phyloP scores from a whole-genome alignment of 2,797 vertebrate species.

The Thripadectes ignobilis region DNA sequence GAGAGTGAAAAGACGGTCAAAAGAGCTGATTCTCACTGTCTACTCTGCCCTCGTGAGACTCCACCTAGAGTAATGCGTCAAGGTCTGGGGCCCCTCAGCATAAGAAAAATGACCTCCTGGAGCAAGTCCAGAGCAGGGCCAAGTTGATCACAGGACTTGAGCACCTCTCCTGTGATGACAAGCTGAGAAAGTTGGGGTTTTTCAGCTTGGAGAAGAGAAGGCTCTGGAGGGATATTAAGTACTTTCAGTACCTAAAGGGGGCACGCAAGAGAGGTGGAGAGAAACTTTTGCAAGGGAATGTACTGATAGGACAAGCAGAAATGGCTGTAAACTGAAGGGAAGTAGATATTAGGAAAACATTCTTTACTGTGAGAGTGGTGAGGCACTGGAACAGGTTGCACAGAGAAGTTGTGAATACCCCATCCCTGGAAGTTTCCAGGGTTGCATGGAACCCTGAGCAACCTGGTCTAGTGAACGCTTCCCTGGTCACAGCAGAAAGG shows the following conservation, averaged over 20 bases:
- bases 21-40: neutral
- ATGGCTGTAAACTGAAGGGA: neutral
- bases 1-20: neutral
- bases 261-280: neutral
- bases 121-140: neutral
- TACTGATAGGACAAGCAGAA: neutral
- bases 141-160: no score
- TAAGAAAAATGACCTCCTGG: neutral
- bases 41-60: neutral
- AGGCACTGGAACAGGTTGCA: neutral
- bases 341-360: neutral
- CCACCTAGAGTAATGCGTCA: fast-evolving
- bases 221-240: neutral
- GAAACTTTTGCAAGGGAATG: neutral
- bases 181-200: neutral
- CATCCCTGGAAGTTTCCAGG: neutral
- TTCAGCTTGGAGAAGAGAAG: neutral
- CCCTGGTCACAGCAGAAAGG: neutral
- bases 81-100: fast-evolving
- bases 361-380: fast-evolving
- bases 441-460: neutral
- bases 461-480: neutral
- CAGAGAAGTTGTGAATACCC: neutral
- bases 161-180: neutral
- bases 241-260: neutral